Base-by-base conservation (phyloP, 2,888 invertebrate species). In the Congeria kusceri region DNA sequence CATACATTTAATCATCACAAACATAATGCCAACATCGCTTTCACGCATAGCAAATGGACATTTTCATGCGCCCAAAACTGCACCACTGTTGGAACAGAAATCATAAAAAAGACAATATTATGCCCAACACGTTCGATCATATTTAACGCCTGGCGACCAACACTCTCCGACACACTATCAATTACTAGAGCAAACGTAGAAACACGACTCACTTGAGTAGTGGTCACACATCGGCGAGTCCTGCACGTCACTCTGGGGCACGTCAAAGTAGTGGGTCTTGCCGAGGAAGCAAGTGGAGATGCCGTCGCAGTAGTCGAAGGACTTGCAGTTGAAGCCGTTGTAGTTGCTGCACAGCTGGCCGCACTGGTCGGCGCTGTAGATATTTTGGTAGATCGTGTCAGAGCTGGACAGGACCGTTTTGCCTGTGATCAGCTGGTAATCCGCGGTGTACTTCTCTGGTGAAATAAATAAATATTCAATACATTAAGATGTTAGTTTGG, bases 161-260 rank as follows among this genome's bases (percentile, higher is more conserved):
- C n/a, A n/a, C n/a, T n/a, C n/a, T n/a, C n/a, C n/a, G n/a, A n/a
- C n/a, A n/a, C n/a, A n/a, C n/a, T n/a, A n/a, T n/a, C n/a, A n/a
- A n/a, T n/a, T n/a, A n/a, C n/a, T n/a, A n/a, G n/a, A n/a, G n/a
- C n/a, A n/a, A n/a, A n/a, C n/a, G n/a, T n/a, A n/a, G n/a, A n/a
- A n/a, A n/a, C n/a, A n/a, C n/a, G n/a, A 84, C 88, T 77, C 83
- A 90, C 90, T 82, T 62, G 90, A 90, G 61, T 85, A 90, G 75
- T 90, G 90, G 28, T 85, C 80, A 66, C 90, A 90, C 67, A 80
- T 73, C 2, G 88, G 86, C 2, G 85, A 80, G 13, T 80, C 71
- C 53, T 84, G 74, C 28, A 85, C 75, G 59, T 84, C 79, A n/a
- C 86, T 64, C 57, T 85, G 68, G 9, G 89, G 89, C 9, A 84